phyloP scores from a whole-genome alignment of 1,140 invertebrate species.

The Brachionus paranguensis region DNA sequence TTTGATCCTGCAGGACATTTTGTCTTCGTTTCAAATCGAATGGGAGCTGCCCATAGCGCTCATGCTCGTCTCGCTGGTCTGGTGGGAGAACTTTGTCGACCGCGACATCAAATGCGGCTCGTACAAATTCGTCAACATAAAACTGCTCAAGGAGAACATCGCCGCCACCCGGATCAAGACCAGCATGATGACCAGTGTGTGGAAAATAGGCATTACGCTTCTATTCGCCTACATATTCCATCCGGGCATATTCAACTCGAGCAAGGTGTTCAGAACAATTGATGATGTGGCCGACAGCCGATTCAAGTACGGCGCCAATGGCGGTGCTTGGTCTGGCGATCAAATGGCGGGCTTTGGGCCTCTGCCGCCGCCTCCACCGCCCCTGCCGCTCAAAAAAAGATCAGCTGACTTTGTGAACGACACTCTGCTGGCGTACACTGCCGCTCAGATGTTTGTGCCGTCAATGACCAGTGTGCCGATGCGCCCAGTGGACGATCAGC shows the following conservation, averaged over 20 bases:
- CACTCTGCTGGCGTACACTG: background rate
- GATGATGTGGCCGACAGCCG: background rate
- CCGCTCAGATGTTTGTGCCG: background rate
- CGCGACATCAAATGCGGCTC: constrained; percentile 50
- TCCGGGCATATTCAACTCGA: constrained; percentile 26
- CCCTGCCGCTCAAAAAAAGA: background rate
- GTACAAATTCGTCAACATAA: constrained; percentile 42
- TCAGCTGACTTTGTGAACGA: background rate
- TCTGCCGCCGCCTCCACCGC: constrained; percentile 15
- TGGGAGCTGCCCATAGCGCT: constrained; percentile 73
- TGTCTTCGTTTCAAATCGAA: constrained; percentile 24
- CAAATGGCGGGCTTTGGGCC: constrained; percentile 8
- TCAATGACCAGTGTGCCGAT: background rate
- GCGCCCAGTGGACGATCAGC: background rate
- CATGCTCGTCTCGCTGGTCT: constrained; percentile 77
- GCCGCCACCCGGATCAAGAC: constrained; percentile 42
- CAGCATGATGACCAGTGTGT: constrained; percentile 46
- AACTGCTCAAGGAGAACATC: constrained; percentile 37
- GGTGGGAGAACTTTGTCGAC: constrained; percentile 94
- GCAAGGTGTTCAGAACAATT: background rate
- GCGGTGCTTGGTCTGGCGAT: background rate
- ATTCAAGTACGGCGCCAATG: background rate
- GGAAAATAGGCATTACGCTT: constrained; percentile 47
- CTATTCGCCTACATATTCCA: constrained; percentile 44
- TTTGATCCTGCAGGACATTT: constrained; percentile 20